These are phyloP conservation scores for Athalia cordata DNA, from an alignment of 2,888 invertebrate genomes.

Conservation along the genomic window DNA sequence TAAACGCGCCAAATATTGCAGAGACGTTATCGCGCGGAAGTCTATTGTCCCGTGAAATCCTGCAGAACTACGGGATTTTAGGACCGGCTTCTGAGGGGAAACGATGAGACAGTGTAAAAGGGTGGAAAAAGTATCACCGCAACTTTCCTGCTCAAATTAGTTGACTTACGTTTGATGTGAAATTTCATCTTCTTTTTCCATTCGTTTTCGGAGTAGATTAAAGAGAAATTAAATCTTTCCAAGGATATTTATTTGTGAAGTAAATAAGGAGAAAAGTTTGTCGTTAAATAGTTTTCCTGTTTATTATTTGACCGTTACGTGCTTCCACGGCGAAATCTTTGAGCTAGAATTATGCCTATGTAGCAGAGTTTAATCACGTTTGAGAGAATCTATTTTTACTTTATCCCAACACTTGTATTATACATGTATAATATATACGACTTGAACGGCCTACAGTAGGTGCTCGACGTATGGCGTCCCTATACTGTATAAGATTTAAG, in stretches of 20 bases:
- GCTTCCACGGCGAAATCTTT: not conserved
- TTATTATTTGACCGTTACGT: constrained; percentile 2
- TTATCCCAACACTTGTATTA: constrained; percentile 12
- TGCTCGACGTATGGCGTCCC: not conserved
- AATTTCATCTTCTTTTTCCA: no score
- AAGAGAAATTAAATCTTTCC: no score
- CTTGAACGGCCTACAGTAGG: not conserved
- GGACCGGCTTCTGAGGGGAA: not conserved
- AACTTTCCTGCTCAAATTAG: no score
- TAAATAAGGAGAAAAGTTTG: not conserved
- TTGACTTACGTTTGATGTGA: no score
- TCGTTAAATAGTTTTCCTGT: constrained; percentile 30
- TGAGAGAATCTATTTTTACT: constrained; percentile 20
- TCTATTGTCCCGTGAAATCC: constrained; percentile 40
- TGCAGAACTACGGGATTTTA: constrained; percentile 38
- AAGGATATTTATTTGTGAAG: not conserved
- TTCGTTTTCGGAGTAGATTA: no score
- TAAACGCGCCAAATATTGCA: constrained; percentile 19
- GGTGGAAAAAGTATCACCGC: constrained; percentile 23
- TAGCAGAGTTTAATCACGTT: constrained; percentile 28
- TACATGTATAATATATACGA: not conserved
- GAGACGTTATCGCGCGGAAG: constrained; percentile 37
- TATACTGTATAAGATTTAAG: constrained; percentile 23
- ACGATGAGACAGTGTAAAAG: constrained; percentile 13
- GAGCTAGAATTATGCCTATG: not conserved